Base-by-base conservation (phyloP, 2,888 invertebrate genomes). In the Cheilosia pagana region DNA sequence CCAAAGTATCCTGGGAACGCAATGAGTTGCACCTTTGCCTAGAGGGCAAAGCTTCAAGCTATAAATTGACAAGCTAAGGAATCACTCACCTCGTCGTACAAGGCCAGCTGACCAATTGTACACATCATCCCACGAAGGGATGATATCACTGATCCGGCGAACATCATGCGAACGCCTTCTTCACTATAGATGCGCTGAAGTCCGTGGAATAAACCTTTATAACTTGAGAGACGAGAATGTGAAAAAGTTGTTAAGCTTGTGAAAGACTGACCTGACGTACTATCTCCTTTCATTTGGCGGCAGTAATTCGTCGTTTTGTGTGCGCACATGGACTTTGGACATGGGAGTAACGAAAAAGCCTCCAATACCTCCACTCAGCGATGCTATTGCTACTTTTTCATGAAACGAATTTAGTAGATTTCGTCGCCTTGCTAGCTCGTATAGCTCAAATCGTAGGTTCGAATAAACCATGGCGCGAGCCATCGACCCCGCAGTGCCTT, bases 71-170 rank as follows among this genome's bases (percentile, higher is more conserved):
- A 12, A 35, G 28, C 12, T 16, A 16, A 12, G 3, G 1, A 21
- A 6, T n/a, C 23, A 19, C 45, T 60, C 16, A 85, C 87, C 68
- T 86, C 75, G 23, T 83, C 79, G 41, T 85, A 86, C 12, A 86
- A 31, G 1, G 82, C 57, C 7, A 87, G 48, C 53, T 87, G 83
- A 2, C 78, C 87, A 35, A 87, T 55, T 3, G 86, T 81, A 14
- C 59, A 28, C 52, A 72, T 19, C 78, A 77, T 67, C 12, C 83
- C 82, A 8, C 85, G 79, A 12, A 82, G 4, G 12, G 86, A 43
- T 12, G 81, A 79, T 3, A 71, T 50, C 16, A 57, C 8, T 1
- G 74, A 65, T 8, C 79, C 77, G 8, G 53, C 8, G 39, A 67
- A 87, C 10, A 87, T 25, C 52, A 52, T 41, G 1, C n/a, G 21